Conservation (phyloP, 23 tunicate species). For the Trididemnum miniatum region DNA sequence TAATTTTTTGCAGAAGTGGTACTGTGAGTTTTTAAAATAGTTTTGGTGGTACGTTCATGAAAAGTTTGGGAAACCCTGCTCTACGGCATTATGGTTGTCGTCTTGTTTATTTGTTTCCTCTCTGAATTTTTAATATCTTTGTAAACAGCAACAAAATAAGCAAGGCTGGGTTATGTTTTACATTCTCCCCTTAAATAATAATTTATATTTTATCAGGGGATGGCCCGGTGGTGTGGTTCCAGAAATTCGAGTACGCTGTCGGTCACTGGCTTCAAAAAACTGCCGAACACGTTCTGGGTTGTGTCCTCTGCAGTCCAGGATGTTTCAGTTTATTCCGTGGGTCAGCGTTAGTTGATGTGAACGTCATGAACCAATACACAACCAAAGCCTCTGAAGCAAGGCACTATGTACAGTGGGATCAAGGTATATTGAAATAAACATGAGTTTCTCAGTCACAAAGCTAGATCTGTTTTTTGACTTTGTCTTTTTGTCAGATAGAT, state of each 20-base stretch:
- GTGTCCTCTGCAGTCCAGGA: slow-evolving; percentile 99
- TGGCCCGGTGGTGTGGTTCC: slow-evolving; percentile 97
- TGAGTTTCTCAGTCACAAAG: too few relatives aligned
- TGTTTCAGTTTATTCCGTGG: slow-evolving; percentile 96
- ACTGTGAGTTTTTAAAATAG: too few relatives aligned
- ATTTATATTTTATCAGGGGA: slow-evolving; percentile 51
- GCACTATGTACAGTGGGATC: slow-evolving; percentile 97
- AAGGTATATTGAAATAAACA: slow-evolving; percentile 41
- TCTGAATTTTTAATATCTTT: too few relatives aligned
- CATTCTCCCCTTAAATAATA: too few relatives aligned
- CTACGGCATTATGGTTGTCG: too few relatives aligned
- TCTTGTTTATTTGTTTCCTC: too few relatives aligned
- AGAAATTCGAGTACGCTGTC: slow-evolving; percentile 98
- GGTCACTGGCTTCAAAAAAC: slow-evolving; percentile 99
- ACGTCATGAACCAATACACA: slow-evolving; percentile 82
- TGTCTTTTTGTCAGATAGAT: not conserved
- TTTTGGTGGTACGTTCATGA: too few relatives aligned
- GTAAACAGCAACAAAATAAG: too few relatives aligned
- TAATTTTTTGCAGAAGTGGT: too few relatives aligned
- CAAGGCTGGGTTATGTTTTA: too few relatives aligned
- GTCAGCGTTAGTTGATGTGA: slow-evolving; percentile 65
- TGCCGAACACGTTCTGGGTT: slow-evolving; percentile 98
- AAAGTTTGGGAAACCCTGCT: too few relatives aligned
- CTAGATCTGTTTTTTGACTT: not conserved
- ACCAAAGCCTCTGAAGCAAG: slow-evolving; percentile 80